Base-by-base conservation (phyloP, 2,888 invertebrate species). In the Ophion ventricosus region DNA sequence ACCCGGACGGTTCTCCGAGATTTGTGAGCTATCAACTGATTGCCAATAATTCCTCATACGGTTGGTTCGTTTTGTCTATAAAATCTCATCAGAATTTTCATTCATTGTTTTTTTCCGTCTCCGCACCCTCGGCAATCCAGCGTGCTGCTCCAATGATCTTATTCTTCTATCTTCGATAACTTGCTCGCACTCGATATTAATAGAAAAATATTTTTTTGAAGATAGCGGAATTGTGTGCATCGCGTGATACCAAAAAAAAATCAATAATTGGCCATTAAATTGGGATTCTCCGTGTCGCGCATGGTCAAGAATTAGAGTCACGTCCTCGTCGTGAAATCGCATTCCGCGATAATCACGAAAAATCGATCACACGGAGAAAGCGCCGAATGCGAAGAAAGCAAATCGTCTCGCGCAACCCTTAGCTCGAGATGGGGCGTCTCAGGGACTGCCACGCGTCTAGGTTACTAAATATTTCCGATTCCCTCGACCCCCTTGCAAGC, bases 1-100 rank as follows among this genome's bases (percentile, higher is more conserved):
- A 54, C 26, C 61, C 70, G 56, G 61, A 25, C 72, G 67, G 29
- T 66, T 66, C 17, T 59, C 40, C 54, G 63, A 82, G 84, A 86
- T 86, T 86, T 86, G 79, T 84, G 61, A 73, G 67, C 85, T 84
- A 86, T 86, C 82, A 82, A 84, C 84, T 82, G 85, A 86, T 86
- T 86, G 84, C 79, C 79, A 66, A 86, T 86, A 84, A 82, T 84
- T 86, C 82, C 57, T 73, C 49, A 61, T 61, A 76, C 79, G 85
- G 72, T 59, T 70, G 69, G 54, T 26, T 72, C 61, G 70, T 70
- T 72, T 70, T 57, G 14, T 7, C 64, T 59, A 56, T 80, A 66
- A 54, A 63, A 72, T 66, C 7, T 74, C 11, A 2, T 59, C 70
- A 26, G 35, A 29, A 66, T 23, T 73, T 69, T 43, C 57, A 54